phyloP scores from a whole-genome alignment of 2,797 vertebrate genomes.

The Propithecus deckenii region DNA sequence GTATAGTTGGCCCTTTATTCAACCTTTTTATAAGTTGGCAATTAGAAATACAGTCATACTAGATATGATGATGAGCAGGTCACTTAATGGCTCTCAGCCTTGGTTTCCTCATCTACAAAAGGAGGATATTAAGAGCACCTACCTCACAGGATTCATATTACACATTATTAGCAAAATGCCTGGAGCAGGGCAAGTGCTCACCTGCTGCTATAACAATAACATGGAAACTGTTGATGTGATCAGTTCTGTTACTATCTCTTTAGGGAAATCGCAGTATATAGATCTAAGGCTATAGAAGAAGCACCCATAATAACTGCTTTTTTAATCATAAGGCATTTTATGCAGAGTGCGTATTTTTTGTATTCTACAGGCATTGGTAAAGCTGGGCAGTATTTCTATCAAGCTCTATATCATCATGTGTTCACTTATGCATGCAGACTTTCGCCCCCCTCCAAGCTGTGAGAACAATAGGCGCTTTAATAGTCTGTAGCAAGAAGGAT shows the following conservation, averaged over 20 bases:
- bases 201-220: neutral
- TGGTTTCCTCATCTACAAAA: neutral
- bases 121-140: neutral
- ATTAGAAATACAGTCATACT: neutral
- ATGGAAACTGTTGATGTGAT: neutral
- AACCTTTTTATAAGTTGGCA: neutral
- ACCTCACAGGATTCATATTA: neutral
- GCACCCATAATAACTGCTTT: neutral
- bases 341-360: conserved; percentile 5
- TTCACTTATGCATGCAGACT: conserved; percentile 66
- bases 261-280: neutral
- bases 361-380: conserved; percentile 19
- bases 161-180: neutral
- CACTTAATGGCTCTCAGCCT: neutral
- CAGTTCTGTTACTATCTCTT: neutral
- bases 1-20: neutral
- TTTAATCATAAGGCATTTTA: neutral
- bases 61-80: neutral
- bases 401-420: conserved; percentile 37
- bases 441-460: conserved; percentile 18
- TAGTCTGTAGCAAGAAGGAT: conserved; percentile 61
- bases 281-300: neutral
- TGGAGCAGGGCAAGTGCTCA: neutral
- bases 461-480: conserved; percentile 63
- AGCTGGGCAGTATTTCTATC: conserved; percentile 59